Base-by-base conservation (phyloP, 2,797 vertebrate species). In the Danio aesculapii region DNA sequence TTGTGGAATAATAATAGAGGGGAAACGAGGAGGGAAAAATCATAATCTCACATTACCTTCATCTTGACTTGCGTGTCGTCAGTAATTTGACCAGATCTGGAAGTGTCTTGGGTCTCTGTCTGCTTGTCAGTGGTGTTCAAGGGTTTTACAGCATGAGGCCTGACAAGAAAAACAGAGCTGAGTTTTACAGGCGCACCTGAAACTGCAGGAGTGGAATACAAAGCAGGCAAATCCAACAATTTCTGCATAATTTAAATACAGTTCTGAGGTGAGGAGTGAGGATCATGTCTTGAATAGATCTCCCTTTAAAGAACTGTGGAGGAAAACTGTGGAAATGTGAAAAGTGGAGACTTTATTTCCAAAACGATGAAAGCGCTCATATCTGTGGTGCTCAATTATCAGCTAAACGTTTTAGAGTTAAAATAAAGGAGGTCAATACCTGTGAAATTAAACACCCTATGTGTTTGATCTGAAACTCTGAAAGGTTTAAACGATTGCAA, bases 61-160 rank as follows among this genome's bases (percentile, higher is more conserved):
- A 83, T 73, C 73, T 87, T 89, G 43, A 86, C 81, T 47, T 87
- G 86, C 61, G 77, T 9, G 10, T 81, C 74, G 55, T 72, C 49
- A 4, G 53, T 10, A 16, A 84, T 73, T 64, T 89, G 90, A 39
- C 79, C 21, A 14, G 86, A 83, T 86, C 5, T 43, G 77, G n/a
- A 81, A 75, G 10, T 67, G 85, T 39, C 87, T 89, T 43, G 61
- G 11, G 76, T 52, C 81, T 89, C 82, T 30, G 86, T 46, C 57
- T 92, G 93, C 84, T 88, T 92, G 47, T 94, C 92, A 67, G 87
- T 74, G 44, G 95, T 12, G 62, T 90, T 96, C 91, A 99, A 94
- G 0, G 97, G 98, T 89, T 96, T 98, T 80, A 99, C 98, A 4
- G 96, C 95, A 74, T 96, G 96, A 82, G 95, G 95, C 80, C 98